These are phyloP conservation scores for Himalopsyche japonica DNA, from an alignment of 2,888 invertebrate species.

Conservation along the genomic window DNA sequence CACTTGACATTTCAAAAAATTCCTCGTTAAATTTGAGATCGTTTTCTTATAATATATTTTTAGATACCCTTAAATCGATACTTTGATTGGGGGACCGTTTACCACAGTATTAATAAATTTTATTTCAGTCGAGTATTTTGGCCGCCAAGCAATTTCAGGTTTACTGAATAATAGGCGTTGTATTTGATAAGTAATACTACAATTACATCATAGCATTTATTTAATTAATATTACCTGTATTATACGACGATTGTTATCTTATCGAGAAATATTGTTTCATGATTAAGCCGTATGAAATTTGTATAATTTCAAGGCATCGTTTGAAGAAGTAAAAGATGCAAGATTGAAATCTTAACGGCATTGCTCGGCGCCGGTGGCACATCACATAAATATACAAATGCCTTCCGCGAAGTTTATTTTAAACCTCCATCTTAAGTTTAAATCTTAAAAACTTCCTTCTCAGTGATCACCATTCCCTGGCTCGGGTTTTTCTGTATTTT, in stretches of 20 bases:
- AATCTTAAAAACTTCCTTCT: not conserved
- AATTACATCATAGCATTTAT: too few species aligned
- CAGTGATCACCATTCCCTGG: not conserved
- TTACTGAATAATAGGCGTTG: not conserved
- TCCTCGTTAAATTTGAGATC: not conserved
- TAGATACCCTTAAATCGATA: not conserved
- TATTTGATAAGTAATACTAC: too few species aligned
- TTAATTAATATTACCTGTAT: too few species aligned
- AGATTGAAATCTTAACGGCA: not conserved
- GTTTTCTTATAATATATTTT: not conserved
- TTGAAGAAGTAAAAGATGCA: not conserved
- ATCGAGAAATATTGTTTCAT: not conserved
- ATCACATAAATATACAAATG: constrained; percentile 14
- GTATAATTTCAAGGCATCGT: not conserved
- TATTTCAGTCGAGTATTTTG: not conserved
- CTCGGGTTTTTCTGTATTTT: not conserved
- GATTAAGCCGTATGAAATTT: not conserved
- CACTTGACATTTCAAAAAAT: not conserved
- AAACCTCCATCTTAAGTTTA: not conserved
- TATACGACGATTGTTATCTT: not conserved
- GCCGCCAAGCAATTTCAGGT: not conserved
- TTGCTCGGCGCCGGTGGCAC: not conserved
- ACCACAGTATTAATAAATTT: not conserved
- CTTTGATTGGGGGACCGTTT: not conserved
- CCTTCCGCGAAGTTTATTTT: constrained; percentile 7